Evolutionary conservation across 2,797 vertebrate genomes (phyloP), one percentile per base, ranked within the genome.

Genomic region (Halcyon chelicuti): DNA sequence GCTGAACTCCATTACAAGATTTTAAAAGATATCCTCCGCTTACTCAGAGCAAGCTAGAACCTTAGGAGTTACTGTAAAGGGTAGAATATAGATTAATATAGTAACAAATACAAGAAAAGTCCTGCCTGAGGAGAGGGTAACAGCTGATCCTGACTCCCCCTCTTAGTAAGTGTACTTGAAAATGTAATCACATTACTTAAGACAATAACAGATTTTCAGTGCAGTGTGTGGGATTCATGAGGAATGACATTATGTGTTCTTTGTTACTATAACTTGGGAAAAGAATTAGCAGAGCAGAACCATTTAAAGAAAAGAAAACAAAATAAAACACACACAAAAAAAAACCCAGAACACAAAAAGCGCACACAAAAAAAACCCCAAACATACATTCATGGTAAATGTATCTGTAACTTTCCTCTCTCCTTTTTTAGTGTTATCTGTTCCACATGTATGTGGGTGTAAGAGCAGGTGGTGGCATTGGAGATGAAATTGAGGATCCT

Each of bases 361-460:
- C 40, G 5, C 9, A 1, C 7, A 44, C 44, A 23, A 25, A 7
- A 39, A 11, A 22, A 35, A 22, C 2, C 6, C 40, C 31, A 47
- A 39, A 5, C 9, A 80, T 22, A 46, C 3, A 88, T 60, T 83
- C 0, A 33, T 21, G 14, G 31, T 49, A 87, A 73, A 66, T 42
- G 6, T 14, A 90, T 61, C 9, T 26, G 12, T 26, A 65, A 46
- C 33, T 68, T 62, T 65, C 29, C 33, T 77, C 65, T 88, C 28
- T 95, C 57, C 67, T 88, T 80, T 47, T 70, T 94, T 81, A 99
- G 99, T 99, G 99, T 95, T 99, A 99, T 94, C 98, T 99, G 20
- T 99, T 99, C 98, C 99, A 99, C 97, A 99, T 99, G 99, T 99
- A 99, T 10, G 99, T 99, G 51, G 99, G 99, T 3, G 99, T 99